Percentiles rank a stretch among this genome's conserved stretches.
Evolutionary conservation across 2,797 vertebrate genomes (phyloP).

Genomic region (Salmo trutta): DNA sequence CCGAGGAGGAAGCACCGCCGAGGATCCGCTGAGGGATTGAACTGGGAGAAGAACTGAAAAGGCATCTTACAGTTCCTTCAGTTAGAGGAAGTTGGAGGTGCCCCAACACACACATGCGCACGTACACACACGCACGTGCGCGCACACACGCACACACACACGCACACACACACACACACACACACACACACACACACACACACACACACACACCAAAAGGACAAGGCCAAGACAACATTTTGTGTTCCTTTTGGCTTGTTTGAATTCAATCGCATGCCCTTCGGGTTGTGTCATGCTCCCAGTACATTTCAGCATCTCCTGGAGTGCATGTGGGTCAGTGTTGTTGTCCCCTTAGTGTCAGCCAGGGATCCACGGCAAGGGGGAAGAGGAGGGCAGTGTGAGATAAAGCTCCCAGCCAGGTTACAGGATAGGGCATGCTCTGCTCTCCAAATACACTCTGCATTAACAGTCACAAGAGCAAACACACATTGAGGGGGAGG

Average conservation of each 20-base stretch:
- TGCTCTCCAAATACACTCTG: constrained; percentile 1
- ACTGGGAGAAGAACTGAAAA: constrained; percentile 51
- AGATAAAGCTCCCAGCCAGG: neutral
- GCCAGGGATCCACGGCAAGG: too few species aligned
- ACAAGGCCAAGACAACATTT: too few species aligned
- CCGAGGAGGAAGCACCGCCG: constrained; percentile 47
- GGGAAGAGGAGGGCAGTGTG: neutral
- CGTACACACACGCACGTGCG: neutral
- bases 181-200: neutral
- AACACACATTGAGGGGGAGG: constrained; percentile 31
- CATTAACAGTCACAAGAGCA: neutral
- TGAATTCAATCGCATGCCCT: neutral
- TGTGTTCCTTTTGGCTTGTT: too few species aligned
- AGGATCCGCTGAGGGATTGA: constrained; percentile 41
- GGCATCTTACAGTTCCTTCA: constrained; percentile 49
- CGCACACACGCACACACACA: neutral
- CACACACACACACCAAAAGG: constrained; percentile 19
- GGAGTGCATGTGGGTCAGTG: neutral
- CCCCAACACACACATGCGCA: constrained; percentile 49
- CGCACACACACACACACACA: constrained; percentile 1
- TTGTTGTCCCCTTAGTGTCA: neutral
- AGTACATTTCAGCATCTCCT: neutral
- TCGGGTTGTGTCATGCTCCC: neutral
- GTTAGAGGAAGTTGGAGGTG: constrained; percentile 61
- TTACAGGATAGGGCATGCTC: constrained; percentile 8